These are phyloP conservation scores for Camponotus pennsylvanicus DNA, from an alignment of 1,140 invertebrate genomes.

Conservation along the genomic window DNA sequence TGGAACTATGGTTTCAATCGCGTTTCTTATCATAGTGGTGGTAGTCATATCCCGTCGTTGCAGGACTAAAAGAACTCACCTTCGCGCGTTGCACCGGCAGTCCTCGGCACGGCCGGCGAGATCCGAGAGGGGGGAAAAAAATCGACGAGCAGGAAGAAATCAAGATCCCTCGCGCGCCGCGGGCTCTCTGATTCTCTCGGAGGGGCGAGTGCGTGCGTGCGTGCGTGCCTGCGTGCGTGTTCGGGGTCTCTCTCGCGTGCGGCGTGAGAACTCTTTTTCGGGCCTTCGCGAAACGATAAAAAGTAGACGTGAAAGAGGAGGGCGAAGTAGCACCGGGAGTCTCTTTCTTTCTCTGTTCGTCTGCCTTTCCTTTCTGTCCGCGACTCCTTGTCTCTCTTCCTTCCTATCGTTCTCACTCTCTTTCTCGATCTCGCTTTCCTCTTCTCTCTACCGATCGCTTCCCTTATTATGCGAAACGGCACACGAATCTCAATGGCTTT, in stretches of 20 bases:
- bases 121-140: slow-evolving; percentile 36
- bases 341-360: slow-evolving; percentile 50
- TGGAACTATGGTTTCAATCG: neutral
- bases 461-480: slow-evolving; percentile 73
- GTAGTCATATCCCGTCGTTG: neutral
- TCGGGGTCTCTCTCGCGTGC: slow-evolving; percentile 71
- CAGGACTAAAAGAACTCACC: slow-evolving; percentile 61
- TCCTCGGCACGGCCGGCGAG: slow-evolving; percentile 17
- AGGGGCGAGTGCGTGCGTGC: slow-evolving; percentile 65
- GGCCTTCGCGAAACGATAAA: slow-evolving; percentile 72
- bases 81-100: slow-evolving; percentile 42
- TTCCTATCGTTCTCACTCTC: neutral
- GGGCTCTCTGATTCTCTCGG: slow-evolving; percentile 56
- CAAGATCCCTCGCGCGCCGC: slow-evolving; percentile 59
- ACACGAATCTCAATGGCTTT: slow-evolving; percentile 73
- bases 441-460: slow-evolving; percentile 50
- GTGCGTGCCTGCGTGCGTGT: slow-evolving; percentile 68
- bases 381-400: neutral
- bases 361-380: neutral
- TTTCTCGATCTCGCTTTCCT: slow-evolving; percentile 12
- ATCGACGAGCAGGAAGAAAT: slow-evolving; percentile 65
- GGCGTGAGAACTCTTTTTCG: slow-evolving; percentile 75
- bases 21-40: neutral
- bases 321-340: slow-evolving; percentile 61
- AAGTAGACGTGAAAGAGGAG: slow-evolving; percentile 67